Percentiles rank a stretch among this genome's conserved stretches.
Evolutionary conservation across 2,113 vertebrate genomes (phyloP).

Genomic region (Orientallactaga bullata): DNA sequence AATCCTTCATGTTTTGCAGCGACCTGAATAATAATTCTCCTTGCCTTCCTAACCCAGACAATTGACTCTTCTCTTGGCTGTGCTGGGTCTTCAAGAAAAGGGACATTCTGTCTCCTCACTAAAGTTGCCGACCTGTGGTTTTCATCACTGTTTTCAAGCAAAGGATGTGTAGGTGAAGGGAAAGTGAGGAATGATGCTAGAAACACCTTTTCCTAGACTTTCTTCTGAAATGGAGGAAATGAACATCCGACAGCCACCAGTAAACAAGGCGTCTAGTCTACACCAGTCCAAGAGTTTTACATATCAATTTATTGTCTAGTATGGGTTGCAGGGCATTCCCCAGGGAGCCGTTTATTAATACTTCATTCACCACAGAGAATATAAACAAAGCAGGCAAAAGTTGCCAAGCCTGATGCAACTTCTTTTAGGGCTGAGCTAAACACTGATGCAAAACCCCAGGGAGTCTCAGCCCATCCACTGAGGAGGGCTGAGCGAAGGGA

Average conservation of each 20-base stretch:
- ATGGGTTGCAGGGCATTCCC: slow-evolving; percentile 71
- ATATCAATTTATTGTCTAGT: slow-evolving; percentile 82
- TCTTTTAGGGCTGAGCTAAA: slow-evolving; percentile 65
- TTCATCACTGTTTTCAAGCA: neutral
- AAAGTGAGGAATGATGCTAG: neutral
- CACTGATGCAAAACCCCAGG: slow-evolving; percentile 64
- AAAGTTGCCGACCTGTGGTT: neutral
- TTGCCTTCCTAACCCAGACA: neutral
- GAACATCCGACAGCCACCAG: neutral
- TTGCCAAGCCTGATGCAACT: slow-evolving; percentile 83
- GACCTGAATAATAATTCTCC: neutral
- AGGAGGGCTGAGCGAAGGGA: neutral
- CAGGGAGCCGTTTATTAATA: slow-evolving; percentile 77
- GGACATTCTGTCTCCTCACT: neutral
- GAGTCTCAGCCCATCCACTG: slow-evolving; percentile 27
- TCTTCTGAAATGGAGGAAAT: neutral
- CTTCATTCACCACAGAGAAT: slow-evolving; percentile 58
- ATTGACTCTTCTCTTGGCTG: neutral
- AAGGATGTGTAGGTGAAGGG: neutral
- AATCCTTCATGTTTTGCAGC: too few relatives aligned
- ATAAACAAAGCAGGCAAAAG: slow-evolving; percentile 73
- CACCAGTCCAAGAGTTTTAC: slow-evolving; percentile 70
- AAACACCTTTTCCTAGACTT: neutral
- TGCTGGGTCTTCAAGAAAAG: neutral
- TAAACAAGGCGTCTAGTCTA: neutral